phyloP scores from a whole-genome alignment of 2,113 vertebrate genomes.

The Sigmodon hispidus region DNA sequence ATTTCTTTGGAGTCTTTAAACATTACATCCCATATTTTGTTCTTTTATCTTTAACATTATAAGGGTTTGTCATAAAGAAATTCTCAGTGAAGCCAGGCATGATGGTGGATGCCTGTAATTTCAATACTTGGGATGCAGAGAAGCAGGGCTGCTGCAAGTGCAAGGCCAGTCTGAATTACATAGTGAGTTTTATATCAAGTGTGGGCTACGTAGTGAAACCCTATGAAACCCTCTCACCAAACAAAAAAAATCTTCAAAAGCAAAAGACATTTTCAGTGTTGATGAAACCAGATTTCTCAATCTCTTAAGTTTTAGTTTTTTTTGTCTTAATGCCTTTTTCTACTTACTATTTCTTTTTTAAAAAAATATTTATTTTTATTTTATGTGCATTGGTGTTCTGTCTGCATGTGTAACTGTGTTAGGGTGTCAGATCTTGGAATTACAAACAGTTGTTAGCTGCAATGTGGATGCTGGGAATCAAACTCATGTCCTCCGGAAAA shows the following conservation, averaged over 20 bases:
- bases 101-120: background rate
- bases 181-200: background rate
- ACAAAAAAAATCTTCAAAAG: background rate
- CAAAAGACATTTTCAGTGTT: background rate
- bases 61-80: background rate
- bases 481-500: no score
- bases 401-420: no score
- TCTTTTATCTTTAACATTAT: constrained; percentile 18
- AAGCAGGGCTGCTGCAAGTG: background rate
- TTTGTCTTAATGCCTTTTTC: constrained; percentile 60
- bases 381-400: no score
- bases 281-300: constrained; percentile 3
- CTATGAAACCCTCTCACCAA: background rate
- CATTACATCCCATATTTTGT: background rate
- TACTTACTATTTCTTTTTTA: constrained; percentile 52
- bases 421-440: no score
- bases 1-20: background rate
- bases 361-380: no score
- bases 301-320: constrained; percentile 49
- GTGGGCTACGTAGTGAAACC: background rate
- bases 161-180: background rate
- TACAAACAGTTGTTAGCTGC: no score
- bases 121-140: background rate
- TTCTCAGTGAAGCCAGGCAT: background rate
- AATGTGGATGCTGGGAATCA: no score